phyloP scores from a whole-genome alignment of 2,113 vertebrate species.

The Nothoprocta pentlandii region DNA sequence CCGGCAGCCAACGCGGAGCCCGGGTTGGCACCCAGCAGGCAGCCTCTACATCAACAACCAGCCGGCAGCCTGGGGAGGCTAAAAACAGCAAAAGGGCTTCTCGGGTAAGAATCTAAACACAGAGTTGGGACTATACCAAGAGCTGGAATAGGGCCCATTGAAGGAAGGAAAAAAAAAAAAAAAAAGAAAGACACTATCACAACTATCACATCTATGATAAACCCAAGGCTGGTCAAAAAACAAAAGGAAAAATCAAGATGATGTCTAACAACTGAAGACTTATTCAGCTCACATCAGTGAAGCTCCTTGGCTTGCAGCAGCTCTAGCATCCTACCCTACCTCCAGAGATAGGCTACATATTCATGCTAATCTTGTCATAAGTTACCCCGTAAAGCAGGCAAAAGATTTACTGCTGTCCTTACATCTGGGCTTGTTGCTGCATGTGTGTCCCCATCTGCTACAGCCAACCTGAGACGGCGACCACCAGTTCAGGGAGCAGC shows the following conservation, averaged over 20 bases:
- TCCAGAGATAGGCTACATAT: neutral
- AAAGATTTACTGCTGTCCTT: neutral
- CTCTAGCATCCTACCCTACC: neutral
- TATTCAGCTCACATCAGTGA: neutral
- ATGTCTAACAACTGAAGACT: neutral
- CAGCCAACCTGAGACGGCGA: neutral
- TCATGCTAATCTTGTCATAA: neutral
- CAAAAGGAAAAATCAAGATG: neutral
- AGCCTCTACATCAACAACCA: conserved; percentile 38
- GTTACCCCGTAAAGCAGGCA: fast-evolving
- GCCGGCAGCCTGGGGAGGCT: neutral
- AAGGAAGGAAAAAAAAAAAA: neutral
- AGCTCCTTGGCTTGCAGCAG: neutral
- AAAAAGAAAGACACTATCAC: neutral
- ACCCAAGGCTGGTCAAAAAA: fast-evolving
- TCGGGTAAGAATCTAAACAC: conserved; percentile 18
- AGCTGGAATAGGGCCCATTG: neutral
- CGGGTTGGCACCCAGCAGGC: conserved; percentile 42
- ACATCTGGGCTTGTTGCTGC: neutral
- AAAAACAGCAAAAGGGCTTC: conserved; percentile 29
- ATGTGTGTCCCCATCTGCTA: neutral
- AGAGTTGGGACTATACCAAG: neutral
- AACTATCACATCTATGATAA: too few species aligned
- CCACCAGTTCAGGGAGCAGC: neutral
- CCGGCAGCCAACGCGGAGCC: neutral